A percentile compares a stretch with the other conserved stretches of the same genome.
phyloP scores from a whole-genome alignment of 2,888 invertebrate genomes.

The Lumbricus terrestris region DNA sequence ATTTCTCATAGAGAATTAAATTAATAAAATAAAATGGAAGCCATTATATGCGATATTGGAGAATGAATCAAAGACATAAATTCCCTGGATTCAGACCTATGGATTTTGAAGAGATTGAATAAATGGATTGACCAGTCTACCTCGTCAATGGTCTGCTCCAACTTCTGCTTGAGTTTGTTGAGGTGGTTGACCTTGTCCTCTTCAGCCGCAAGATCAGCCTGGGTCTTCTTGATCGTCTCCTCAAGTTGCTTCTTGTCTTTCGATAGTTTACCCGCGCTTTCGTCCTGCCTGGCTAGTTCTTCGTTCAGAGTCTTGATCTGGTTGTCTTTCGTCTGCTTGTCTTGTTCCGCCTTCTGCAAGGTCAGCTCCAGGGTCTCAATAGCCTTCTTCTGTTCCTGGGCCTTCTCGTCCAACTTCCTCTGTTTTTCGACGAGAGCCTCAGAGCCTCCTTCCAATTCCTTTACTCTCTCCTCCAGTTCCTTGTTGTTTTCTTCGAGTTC shows the following conservation, averaged over 20 bases:
- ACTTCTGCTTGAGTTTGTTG: conserved; percentile 97
- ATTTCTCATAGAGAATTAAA: not conserved
- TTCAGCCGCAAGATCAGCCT: conserved; percentile 70
- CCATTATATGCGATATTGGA: not conserved
- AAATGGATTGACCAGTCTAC: conserved; percentile 40
- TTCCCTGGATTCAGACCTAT: not conserved
- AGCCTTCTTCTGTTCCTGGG: conserved; percentile 91
- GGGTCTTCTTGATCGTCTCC: conserved; percentile 65
- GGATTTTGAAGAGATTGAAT: no score
- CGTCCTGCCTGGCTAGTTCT: conserved; percentile 97
- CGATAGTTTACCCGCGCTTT: conserved; percentile 97
- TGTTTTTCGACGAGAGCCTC: conserved; percentile 90
- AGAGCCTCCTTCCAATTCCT: conserved; percentile 94
- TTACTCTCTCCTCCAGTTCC: conserved; percentile 95
- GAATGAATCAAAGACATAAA: not conserved
- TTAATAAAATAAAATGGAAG: not conserved
- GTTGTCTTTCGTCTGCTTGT: conserved; percentile 97
- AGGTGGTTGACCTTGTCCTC: conserved; percentile 99
- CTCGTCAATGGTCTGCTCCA: conserved; percentile 97
- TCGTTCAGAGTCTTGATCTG: conserved; percentile 81
- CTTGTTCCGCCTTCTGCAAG: conserved; percentile 89
- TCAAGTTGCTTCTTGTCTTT: conserved; percentile 98
- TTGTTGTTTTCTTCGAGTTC: conserved; percentile 84
- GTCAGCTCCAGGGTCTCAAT: conserved; percentile 92
- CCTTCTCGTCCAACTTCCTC: conserved; percentile 95